Conservation (phyloP, 2,113 vertebrate species). For the Hemibagrus wyckioides region DNA sequence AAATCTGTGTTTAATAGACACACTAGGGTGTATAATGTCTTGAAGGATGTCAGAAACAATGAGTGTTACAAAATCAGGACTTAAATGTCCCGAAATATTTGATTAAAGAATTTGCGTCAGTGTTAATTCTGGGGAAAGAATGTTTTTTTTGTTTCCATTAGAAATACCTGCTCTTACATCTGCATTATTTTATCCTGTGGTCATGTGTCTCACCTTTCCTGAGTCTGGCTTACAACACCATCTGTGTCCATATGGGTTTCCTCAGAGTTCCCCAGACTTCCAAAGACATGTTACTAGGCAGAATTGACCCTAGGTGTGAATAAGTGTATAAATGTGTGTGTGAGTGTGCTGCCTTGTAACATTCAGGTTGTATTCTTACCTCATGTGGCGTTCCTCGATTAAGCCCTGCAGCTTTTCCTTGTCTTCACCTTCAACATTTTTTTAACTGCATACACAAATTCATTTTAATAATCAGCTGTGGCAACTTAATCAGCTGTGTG, state of each 20-base stretch:
- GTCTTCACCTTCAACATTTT: neutral
- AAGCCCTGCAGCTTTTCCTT: neutral
- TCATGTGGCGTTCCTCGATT: neutral
- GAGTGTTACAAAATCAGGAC: neutral
- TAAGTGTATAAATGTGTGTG: too few relatives aligned
- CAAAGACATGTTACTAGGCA: neutral
- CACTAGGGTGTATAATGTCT: neutral
- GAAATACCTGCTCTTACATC: too few relatives aligned
- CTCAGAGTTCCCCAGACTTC: neutral
- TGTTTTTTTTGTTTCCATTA: too few relatives aligned
- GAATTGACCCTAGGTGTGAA: neutral
- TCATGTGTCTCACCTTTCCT: neutral
- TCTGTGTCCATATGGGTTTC: neutral
- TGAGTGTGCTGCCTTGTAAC: neutral
- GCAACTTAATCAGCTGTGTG: neutral
- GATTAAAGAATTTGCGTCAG: neutral
- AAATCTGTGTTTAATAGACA: neutral
- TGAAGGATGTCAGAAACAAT: neutral
- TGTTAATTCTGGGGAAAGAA: neutral
- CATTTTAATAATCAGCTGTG: too few relatives aligned
- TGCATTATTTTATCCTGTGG: neutral
- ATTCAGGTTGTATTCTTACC: too few relatives aligned
- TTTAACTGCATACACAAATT: neutral
- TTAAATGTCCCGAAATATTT: neutral
- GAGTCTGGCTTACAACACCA: neutral